A percentile compares a stretch with the other conserved stretches of the same genome.
Evolutionary conservation across 1,140 invertebrate species (phyloP).

Genomic region (Drosophila sproati): DNA sequence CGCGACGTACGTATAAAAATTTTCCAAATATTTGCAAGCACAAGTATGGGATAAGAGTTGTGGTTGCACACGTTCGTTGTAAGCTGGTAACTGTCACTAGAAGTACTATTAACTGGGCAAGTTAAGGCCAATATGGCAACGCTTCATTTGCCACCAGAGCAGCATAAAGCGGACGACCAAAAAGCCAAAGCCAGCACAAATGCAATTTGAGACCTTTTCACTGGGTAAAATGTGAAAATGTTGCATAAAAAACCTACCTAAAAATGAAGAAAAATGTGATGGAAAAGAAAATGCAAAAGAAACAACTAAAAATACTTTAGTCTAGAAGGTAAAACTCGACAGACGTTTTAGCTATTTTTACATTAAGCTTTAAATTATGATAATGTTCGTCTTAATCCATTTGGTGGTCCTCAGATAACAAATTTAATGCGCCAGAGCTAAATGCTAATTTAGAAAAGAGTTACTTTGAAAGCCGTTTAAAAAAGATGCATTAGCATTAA

Average conservation of each 20-base stretch:
- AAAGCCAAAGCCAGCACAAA: constrained; percentile 36
- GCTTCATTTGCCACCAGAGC: constrained; percentile 44
- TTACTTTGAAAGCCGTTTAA: too few species aligned
- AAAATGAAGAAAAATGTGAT: constrained; percentile 35
- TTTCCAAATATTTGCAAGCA: constrained; percentile 23
- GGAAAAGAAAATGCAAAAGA: constrained; percentile 14
- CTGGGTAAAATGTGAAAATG: constrained; percentile 20
- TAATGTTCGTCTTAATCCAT: background rate
- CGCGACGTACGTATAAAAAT: constrained; percentile 7
- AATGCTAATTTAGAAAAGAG: too few species aligned
- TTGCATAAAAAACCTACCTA: constrained; percentile 8
- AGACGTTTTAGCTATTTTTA: background rate
- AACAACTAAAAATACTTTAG: constrained; percentile 16
- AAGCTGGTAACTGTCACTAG: constrained; percentile 43
- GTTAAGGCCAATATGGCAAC: constrained; percentile 38
- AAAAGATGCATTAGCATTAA: too few species aligned
- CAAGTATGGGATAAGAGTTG: constrained; percentile 9
- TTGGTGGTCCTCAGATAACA: too few species aligned
- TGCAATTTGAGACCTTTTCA: constrained; percentile 47
- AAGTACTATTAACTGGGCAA: constrained; percentile 40
- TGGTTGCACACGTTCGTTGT: constrained; percentile 14
- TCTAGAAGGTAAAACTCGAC: background rate
- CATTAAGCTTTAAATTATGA: background rate
- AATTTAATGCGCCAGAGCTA: too few species aligned
- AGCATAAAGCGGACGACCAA: constrained; percentile 36